Evolutionary conservation across 2,888 invertebrate genomes (phyloP), one percentile per base, ranked within the genome.

Genomic region (Cynaeus angustus): DNA sequence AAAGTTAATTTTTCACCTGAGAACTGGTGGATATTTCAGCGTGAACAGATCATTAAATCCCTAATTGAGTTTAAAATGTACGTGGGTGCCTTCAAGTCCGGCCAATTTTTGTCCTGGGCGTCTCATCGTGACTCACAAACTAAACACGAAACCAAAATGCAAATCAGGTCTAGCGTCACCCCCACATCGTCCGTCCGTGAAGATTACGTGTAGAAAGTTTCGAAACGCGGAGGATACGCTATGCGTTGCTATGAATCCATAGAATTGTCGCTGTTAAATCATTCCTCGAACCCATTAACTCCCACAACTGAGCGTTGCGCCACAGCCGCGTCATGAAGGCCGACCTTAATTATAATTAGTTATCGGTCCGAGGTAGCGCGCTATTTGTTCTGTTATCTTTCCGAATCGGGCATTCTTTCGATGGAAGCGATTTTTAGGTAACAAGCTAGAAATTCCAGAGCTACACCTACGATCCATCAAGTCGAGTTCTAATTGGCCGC

Each of bases 401-500:
- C 33, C 9, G 30, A 48, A 66, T 56, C 66, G 56, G 26, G 61
- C 66, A 66, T 70, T 70, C 66, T 52, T 66, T 30, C 30, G 13
- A 16, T 55, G 45, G 53, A 53, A 30, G 26, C 66, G 70, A 66
- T 70, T 72, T 74, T 73, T 70, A 71, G 72, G 72, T 73, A 75
- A 75, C 74, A 74, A 74, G 72, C 56, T 70, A 68, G 71, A 74
- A 72, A 74, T 74, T 74, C 72, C 67, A 69, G 64, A 55, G 65
- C 48, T 70, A 70, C 74, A 75, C 74, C 75, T 69, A 74, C 74
- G 67, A 74, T 71, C 65, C 70, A 71, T 72, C 74, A 71, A 72
- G 59, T 58, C 65, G 67, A 70, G 75, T 72, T 72, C 75, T 72
- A 75, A 75, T 75, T 70, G 72, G 70, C 74, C 74, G 72, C 75